Percentiles rank a stretch among this genome's conserved stretches.
Conservation (phyloP, 1,140 invertebrate genomes). For the Calliopsis andreniformis region DNA sequence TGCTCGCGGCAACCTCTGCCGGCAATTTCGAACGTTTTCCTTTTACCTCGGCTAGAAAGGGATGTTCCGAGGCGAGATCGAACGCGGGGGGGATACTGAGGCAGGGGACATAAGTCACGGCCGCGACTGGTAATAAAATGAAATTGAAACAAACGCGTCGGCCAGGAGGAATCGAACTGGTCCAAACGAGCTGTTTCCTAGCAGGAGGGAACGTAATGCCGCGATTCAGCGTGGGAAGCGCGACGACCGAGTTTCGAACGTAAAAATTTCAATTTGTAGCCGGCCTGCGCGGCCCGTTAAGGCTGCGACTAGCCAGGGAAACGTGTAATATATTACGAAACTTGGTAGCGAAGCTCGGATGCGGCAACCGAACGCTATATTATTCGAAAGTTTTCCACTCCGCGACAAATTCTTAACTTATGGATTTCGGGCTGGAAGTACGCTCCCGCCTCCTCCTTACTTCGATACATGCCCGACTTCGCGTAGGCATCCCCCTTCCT, state of each 20-base stretch:
- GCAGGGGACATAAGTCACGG: conserved; percentile 7
- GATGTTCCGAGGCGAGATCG: no score
- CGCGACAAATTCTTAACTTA: conserved; percentile 79
- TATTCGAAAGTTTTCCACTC: conserved; percentile 79
- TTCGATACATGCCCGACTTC: no score
- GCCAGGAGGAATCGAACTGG: background rate
- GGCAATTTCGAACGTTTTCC: no score
- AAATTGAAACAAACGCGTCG: conserved; percentile 38
- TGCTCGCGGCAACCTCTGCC: no score
- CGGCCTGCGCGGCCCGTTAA: conserved; percentile 65
- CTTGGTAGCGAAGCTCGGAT: conserved; percentile 67
- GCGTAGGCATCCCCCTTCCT: background rate
- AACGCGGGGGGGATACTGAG: background rate
- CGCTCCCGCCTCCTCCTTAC: conserved; percentile 38
- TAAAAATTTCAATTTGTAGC: conserved; percentile 79
- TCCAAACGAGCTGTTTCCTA: conserved; percentile 14
- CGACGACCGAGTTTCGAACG: conserved; percentile 67
- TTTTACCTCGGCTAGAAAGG: no score
- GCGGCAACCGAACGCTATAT: conserved; percentile 70
- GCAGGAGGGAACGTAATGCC: conserved; percentile 11
- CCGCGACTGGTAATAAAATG: conserved; percentile 29
- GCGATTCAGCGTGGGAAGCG: conserved; percentile 30
- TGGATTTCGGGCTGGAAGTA: conserved; percentile 75
- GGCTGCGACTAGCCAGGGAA: conserved; percentile 73
- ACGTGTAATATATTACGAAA: conserved; percentile 80